These are phyloP conservation scores for Eueides isabella DNA, from an alignment of 1,140 invertebrate genomes.

Conservation along the genomic window DNA sequence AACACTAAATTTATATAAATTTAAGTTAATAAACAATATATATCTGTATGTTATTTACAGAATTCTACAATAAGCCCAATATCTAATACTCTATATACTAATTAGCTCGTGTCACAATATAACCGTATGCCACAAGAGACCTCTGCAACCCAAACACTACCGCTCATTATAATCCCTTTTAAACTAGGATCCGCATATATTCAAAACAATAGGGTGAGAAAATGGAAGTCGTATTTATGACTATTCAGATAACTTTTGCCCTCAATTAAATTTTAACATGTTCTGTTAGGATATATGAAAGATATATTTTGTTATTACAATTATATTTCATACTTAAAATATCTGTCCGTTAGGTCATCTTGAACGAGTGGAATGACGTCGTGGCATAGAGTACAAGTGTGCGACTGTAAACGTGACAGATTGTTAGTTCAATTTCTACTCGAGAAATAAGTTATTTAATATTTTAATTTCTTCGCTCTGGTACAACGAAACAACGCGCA, in stretches of 20 bases:
- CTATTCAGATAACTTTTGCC: background rate
- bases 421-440: too few relatives aligned
- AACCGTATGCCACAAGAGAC: constrained; percentile 1
- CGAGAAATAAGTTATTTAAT: too few relatives aligned
- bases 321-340: too few relatives aligned
- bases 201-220: constrained; percentile 10
- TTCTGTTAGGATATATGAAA: background rate
- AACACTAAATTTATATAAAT: too few relatives aligned
- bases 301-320: background rate
- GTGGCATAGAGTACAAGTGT: too few relatives aligned
- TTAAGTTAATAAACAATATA: too few relatives aligned
- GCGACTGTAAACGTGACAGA: too few relatives aligned
- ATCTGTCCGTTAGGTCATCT: too few relatives aligned
- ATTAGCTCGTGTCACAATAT: background rate
- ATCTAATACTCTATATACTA: constrained; percentile 3
- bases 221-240: background rate
- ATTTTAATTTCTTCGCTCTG: too few relatives aligned
- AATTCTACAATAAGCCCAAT: background rate
- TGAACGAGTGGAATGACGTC: too few relatives aligned
- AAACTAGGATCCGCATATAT: background rate
- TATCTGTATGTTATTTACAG: too few relatives aligned
- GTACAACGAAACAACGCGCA: too few relatives aligned
- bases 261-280: constrained; percentile 9
- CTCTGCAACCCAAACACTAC: background rate
- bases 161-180: constrained; percentile 7